A percentile compares a stretch with the other conserved stretches of the same genome.
Conservation (phyloP, 2,113 vertebrate species). For the Otis tarda region DNA sequence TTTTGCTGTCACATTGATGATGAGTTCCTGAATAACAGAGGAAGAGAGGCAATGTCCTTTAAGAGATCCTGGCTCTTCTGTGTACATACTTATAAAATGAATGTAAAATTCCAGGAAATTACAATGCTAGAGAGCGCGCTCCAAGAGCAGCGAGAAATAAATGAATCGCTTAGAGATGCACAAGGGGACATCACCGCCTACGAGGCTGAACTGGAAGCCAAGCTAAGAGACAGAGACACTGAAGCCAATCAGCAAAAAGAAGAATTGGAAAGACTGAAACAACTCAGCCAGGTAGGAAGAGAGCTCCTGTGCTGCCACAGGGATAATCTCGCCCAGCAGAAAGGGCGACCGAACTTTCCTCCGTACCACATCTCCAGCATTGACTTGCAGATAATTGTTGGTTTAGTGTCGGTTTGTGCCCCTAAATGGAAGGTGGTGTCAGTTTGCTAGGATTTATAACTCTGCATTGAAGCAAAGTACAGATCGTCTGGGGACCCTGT, state of each 20-base stretch:
- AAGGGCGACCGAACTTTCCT: not conserved
- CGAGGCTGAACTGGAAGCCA: constrained; percentile 77
- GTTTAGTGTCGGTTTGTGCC: not conserved
- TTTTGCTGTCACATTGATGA: not conserved
- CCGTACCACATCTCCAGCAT: rapidly evolving
- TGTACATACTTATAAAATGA: not conserved
- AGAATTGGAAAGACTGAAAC: constrained; percentile 74
- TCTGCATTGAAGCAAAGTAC: not conserved
- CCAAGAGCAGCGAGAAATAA: constrained; percentile 73
- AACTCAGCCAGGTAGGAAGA: constrained; percentile 71
- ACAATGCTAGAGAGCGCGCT: constrained; percentile 70
- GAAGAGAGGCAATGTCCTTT: not conserved
- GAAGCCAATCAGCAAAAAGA: constrained; percentile 78
- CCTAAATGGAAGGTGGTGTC: not conserved
- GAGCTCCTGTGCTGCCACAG: not conserved
- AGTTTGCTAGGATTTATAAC: not conserved
- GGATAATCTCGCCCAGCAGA: rapidly evolving
- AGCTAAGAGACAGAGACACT: constrained; percentile 68
- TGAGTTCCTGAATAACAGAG: not conserved
- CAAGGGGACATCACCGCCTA: constrained; percentile 74
- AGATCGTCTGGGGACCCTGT: not conserved
- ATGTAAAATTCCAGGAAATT: constrained; percentile 75
- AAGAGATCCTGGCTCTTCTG: not conserved
- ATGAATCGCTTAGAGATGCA: constrained; percentile 70
- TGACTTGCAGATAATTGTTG: not conserved